Evolutionary conservation across 1,140 invertebrate species (phyloP).

Genomic region (Archegozetes longisetosus): DNA sequence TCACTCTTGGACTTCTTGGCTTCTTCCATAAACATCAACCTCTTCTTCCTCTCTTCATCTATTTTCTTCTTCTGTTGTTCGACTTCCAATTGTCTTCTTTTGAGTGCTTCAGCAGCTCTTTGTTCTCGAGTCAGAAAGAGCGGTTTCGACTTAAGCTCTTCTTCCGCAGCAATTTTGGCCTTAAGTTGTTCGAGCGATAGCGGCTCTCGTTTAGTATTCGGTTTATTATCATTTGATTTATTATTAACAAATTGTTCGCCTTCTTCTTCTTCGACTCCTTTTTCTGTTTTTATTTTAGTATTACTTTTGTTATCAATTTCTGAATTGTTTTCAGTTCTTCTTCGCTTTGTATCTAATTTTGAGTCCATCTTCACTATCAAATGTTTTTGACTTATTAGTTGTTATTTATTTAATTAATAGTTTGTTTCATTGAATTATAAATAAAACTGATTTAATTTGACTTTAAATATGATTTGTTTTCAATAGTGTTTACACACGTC

Average conservation of each 20-base stretch:
- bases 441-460: no score
- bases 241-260: slow-evolving; percentile 14
- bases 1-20: slow-evolving; percentile 39
- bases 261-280: slow-evolving; percentile 28
- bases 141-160: slow-evolving; percentile 79
- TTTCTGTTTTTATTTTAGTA: slow-evolving; percentile 6
- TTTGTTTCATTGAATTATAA: no score
- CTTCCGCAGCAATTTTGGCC: slow-evolving; percentile 89
- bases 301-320: slow-evolving; percentile 8
- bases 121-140: slow-evolving; percentile 95
- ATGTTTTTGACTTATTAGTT: no score
- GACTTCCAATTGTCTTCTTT: slow-evolving; percentile 66
- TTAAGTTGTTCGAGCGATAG: slow-evolving; percentile 88
- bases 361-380: no score
- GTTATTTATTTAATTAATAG: no score
- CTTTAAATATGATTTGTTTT: no score
- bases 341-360: no score
- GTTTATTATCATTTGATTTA: slow-evolving; percentile 15
- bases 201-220: slow-evolving; percentile 52
- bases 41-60: slow-evolving; percentile 51
- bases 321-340: no score
- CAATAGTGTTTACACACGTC: no score
- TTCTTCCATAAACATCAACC: slow-evolving; percentile 39
- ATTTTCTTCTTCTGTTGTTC: slow-evolving; percentile 44
- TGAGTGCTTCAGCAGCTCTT: slow-evolving; percentile 67